phyloP scores from a whole-genome alignment of 1,140 invertebrate genomes.

The Ephestia elutella region DNA sequence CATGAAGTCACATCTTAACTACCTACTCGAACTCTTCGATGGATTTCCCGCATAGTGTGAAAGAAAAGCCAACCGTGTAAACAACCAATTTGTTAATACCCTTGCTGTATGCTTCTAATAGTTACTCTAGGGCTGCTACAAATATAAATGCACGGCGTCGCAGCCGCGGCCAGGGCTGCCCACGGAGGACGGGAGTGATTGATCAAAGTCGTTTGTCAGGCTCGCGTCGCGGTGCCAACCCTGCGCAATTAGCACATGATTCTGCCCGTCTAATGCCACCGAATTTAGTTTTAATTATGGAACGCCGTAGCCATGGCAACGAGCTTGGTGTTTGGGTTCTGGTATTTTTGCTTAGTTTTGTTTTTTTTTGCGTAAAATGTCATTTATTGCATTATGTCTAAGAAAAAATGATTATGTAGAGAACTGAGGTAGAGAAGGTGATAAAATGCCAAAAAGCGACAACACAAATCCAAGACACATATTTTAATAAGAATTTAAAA shows the following conservation, averaged over 20 bases:
- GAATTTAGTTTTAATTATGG: constrained; percentile 59
- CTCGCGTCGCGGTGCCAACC: constrained; percentile 51
- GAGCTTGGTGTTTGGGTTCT: background rate
- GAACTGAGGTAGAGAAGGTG: too few species aligned
- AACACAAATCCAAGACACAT: too few species aligned
- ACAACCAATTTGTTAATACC: too few species aligned
- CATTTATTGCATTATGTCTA: too few species aligned
- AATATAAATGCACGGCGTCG: constrained; percentile 49
- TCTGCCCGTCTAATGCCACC: constrained; percentile 53
- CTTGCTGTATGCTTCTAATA: background rate
- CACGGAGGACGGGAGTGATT: constrained; percentile 50
- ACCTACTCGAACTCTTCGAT: too few species aligned
- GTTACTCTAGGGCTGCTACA: constrained; percentile 15
- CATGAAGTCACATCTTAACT: too few species aligned
- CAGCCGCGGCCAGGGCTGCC: constrained; percentile 43
- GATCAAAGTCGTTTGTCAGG: constrained; percentile 68
- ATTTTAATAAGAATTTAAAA: too few species aligned
- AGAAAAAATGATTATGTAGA: too few species aligned
- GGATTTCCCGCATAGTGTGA: too few species aligned
- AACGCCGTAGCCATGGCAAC: constrained; percentile 14
- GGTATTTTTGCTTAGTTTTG: background rate
- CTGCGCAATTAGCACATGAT: constrained; percentile 62
- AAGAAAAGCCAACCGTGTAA: too few species aligned
- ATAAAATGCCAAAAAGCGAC: too few species aligned
- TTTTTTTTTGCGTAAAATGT: too few species aligned